Conservation (phyloP, 2,888 invertebrate species). For the Campoplex capitator region DNA sequence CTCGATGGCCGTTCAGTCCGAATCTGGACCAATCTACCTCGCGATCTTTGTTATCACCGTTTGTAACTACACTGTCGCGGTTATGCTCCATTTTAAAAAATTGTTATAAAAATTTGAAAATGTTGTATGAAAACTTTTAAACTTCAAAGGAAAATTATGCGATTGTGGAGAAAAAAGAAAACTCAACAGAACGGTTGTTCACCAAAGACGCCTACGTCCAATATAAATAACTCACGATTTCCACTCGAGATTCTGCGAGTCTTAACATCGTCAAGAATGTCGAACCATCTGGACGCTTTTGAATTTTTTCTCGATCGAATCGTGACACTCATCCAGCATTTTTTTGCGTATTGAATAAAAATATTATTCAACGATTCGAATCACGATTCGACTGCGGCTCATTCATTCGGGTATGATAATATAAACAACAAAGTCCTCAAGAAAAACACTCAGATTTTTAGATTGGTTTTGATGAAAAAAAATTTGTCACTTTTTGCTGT, state of each 20-base stretch:
- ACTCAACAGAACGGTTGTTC: background rate
- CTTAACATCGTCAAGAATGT: slow-evolving; percentile 50
- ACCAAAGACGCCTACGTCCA: slow-evolving; percentile 25
- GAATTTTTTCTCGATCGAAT: background rate
- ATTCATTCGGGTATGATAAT: slow-evolving; percentile 1
- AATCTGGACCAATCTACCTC: slow-evolving; percentile 87
- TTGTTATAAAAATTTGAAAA: background rate
- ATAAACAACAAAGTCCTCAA: slow-evolving; percentile 9
- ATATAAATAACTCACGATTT: slow-evolving; percentile 21
- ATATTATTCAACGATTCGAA: slow-evolving; percentile 8
- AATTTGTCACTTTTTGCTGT: slow-evolving; percentile 30
- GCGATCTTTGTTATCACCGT: slow-evolving; percentile 74
- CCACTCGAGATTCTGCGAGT: slow-evolving; percentile 1
- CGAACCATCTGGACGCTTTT: slow-evolving; percentile 53
- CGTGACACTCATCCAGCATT: slow-evolving; percentile 18
- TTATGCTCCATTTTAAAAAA: slow-evolving; percentile 73
- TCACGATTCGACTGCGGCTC: background rate
- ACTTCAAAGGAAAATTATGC: background rate
- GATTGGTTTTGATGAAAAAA: background rate
- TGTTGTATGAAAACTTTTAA: background rate
- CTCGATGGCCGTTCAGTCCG: slow-evolving; percentile 84
- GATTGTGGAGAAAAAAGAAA: background rate
- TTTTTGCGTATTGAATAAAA: background rate
- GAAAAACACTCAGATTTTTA: background rate
- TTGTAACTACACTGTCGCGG: slow-evolving; percentile 71